Conservation (phyloP, 2,888 invertebrate species). For the Pristionchus mayeri region DNA sequence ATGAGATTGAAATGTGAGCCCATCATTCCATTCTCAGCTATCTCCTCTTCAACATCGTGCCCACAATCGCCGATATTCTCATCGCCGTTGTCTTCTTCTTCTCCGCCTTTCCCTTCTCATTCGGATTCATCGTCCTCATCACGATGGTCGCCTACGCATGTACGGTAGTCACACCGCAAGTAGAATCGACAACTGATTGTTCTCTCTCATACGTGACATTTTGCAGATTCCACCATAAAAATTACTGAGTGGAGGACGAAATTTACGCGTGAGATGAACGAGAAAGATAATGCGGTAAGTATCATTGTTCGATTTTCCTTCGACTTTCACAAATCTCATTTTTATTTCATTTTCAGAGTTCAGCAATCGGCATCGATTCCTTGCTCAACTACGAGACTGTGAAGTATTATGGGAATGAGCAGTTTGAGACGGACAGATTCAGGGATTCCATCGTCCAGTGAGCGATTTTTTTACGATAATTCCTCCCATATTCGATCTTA, state of each 20-base stretch:
- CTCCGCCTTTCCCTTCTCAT: conserved; percentile 90
- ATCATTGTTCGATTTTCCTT: conserved; percentile 76
- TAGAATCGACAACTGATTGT: not conserved
- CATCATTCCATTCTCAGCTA: conserved; percentile 59
- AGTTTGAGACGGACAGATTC: conserved; percentile 90
- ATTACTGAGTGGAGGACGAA: conserved; percentile 99
- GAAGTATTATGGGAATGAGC: conserved; percentile 95
- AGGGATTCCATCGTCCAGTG: conserved; percentile 87
- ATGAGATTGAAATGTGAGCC: too few relatives aligned
- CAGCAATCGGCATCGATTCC: conserved; percentile 87
- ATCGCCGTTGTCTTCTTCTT: conserved; percentile 92
- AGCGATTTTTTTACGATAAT: not conserved
- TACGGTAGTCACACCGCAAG: not conserved
- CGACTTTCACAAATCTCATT: too few relatives aligned
- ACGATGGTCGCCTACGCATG: conserved; percentile 94
- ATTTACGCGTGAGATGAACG: conserved; percentile 92
- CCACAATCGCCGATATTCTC: conserved; percentile 93
- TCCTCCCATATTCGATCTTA: not conserved
- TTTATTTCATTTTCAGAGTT: not conserved
- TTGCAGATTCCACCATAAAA: conserved; percentile 83
- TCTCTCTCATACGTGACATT: not conserved
- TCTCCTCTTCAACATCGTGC: conserved; percentile 87
- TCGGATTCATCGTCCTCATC: conserved; percentile 92
- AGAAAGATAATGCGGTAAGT: conserved; percentile 91
- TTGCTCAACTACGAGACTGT: conserved; percentile 96